Evolutionary conservation across 2,888 invertebrate species (phyloP).

Genomic region (Blastobasis adustella): DNA sequence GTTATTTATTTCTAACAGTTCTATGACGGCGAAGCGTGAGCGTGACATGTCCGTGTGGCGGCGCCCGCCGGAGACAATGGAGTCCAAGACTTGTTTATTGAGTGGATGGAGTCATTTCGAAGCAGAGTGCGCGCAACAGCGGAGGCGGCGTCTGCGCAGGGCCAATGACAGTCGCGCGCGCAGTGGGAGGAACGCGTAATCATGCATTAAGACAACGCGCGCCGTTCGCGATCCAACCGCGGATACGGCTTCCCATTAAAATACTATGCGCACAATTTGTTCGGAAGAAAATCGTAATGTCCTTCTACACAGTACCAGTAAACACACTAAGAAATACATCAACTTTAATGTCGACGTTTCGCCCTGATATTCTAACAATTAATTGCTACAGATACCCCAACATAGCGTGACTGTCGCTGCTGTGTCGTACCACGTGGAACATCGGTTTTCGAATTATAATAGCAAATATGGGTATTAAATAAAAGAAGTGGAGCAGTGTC

Average conservation of each 20-base stretch:
- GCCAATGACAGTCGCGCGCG: slow-evolving; percentile 57
- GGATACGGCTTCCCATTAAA: slow-evolving; percentile 31
- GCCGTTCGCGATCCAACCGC: slow-evolving; percentile 42
- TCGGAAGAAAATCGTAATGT: too few species aligned
- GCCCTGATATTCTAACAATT: too few species aligned
- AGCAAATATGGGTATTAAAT: too few species aligned
- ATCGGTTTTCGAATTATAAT: too few species aligned
- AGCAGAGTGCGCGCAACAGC: slow-evolving; percentile 62
- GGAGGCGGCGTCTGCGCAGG: slow-evolving; percentile 61
- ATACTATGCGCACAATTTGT: slow-evolving; percentile 14
- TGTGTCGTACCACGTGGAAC: too few species aligned
- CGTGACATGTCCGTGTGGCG: slow-evolving; percentile 51
- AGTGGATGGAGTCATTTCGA: slow-evolving; percentile 68
- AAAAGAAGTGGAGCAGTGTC: slow-evolving; percentile 6
- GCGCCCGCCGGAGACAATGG: slow-evolving; percentile 63
- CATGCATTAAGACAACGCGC: slow-evolving; percentile 53
- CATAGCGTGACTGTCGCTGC: too few species aligned
- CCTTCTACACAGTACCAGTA: too few species aligned
- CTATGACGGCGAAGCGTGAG: slow-evolving; percentile 42
- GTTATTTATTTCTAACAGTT: slow-evolving; percentile 51
- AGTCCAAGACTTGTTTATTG: slow-evolving; percentile 69
- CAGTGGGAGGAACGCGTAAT: slow-evolving; percentile 67
- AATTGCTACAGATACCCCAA: too few species aligned
- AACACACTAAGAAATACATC: too few species aligned
- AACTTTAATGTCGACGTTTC: too few species aligned